Base-by-base conservation (phyloP, 1,140 invertebrate species). In the Mycetomoellerius zeteki region DNA sequence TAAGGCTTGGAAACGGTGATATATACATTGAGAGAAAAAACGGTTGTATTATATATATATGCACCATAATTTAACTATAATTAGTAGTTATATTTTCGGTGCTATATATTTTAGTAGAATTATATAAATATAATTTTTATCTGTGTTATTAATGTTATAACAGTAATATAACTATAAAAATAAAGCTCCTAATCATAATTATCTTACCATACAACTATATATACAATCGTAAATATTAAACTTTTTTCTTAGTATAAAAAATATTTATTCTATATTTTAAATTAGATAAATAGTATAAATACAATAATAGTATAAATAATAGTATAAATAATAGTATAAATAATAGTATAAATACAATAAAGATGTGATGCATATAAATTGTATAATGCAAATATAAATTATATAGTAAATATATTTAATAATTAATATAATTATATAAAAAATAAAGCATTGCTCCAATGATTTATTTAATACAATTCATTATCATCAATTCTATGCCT, bases 231-330 rank as follows among this genome's bases (percentile, higher is more conserved):
- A 43, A 43, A 43, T 43, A 43, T 43, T 30, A 30, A 30, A 30
- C 30, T n/a, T n/a, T n/a, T 37, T 37, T 37, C 7, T 37, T 37
- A 33, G 33, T 7, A 7, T 37, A 7, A 37, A 37, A 37, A 37
- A 7, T 37, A 43, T 43, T 43, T 37, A 37, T 37, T 0, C 37
- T 43, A 10, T 10, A 43, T 43, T 43, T 43, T 43, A 43, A 43
- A 43, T 43, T 43, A 72, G 16, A 72, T 33, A 54, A 72, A 72
- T 54, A 6, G 8, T 43, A 43, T 43, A 43, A 43, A 43, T 10
- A 5, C 7, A 27, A 30, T 16, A 72, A 72, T n/a, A n/a, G n/a
- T n/a, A n/a, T n/a, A n/a, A n/a, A n/a, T n/a, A 72, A 72, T 54
- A 6, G 8, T 43, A 43, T 43, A 43, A 43, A n/a, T n/a, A 72